Evolutionary conservation across 2,888 invertebrate genomes (phyloP).

Genomic region (Callyntrura sp.): DNA sequence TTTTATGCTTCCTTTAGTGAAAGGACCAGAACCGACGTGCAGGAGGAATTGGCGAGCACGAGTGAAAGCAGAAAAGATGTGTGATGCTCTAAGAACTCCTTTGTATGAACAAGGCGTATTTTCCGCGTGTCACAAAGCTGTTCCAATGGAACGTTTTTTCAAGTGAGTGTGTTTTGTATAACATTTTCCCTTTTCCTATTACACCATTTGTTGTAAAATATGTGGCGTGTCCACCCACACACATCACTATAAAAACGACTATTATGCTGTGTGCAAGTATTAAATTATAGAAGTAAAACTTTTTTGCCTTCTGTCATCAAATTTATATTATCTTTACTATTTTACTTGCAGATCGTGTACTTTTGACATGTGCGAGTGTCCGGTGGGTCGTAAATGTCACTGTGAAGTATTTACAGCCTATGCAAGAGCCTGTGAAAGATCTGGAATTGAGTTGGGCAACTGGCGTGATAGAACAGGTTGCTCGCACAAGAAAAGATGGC

Average conservation of each 20-base stretch:
- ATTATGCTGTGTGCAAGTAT: too few relatives aligned
- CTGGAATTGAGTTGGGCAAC: slow-evolving; percentile 90
- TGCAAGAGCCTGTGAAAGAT: slow-evolving; percentile 93
- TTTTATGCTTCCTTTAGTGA: slow-evolving; percentile 84
- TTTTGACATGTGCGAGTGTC: slow-evolving; percentile 95
- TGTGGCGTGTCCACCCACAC: slow-evolving; percentile 47
- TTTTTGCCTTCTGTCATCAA: slow-evolving; percentile 5
- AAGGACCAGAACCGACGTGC: slow-evolving; percentile 84
- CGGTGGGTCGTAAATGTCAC: slow-evolving; percentile 90
- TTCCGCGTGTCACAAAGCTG: slow-evolving; percentile 91
- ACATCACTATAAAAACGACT: neutral
- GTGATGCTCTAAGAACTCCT: slow-evolving; percentile 86
- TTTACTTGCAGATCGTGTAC: slow-evolving; percentile 89
- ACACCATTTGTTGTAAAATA: slow-evolving; percentile 4
- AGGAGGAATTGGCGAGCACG: slow-evolving; percentile 82
- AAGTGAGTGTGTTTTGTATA: slow-evolving; percentile 86
- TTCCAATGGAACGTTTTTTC: slow-evolving; percentile 93
- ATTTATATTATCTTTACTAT: slow-evolving; percentile 11
- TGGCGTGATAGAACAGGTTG: slow-evolving; percentile 92
- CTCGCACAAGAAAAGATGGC: slow-evolving; percentile 82
- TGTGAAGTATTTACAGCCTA: slow-evolving; percentile 96
- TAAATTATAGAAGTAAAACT: neutral
- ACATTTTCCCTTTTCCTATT: neutral
- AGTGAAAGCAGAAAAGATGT: slow-evolving; percentile 85
- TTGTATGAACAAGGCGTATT: slow-evolving; percentile 86